Evolutionary conservation across 2,113 vertebrate species (phyloP), one percentile per base, ranked within the genome.

Genomic region (Lagenorhynchus albirostris): DNA sequence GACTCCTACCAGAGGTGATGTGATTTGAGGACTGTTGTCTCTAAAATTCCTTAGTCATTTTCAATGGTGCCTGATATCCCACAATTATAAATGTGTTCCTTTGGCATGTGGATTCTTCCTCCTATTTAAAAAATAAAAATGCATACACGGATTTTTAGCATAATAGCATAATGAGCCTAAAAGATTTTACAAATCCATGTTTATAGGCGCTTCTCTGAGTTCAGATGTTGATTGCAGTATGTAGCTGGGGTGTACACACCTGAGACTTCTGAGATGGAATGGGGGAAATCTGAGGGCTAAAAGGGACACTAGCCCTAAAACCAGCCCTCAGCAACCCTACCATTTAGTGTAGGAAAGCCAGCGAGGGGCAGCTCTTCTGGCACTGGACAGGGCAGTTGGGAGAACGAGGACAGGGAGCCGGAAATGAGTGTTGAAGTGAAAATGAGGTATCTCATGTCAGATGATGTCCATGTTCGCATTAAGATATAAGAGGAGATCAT

Each of bases 201-300:
- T 91, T 73, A 41, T 25, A 36, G 25, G 13, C 33, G 44, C 53
- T 95, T 90, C 41, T 84, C 60, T 74, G n/a, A 89, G 18, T 80
- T 83, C 44, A 74, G 41, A 77, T 67, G 70, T 74, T 60, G 21
- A 50, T 23, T 33, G 53, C 76, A 0, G 29, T 58, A 71, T 23
- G 9, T 15, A 38, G 29, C 6, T 1, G 3, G 47, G 7, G 5
- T 21, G 1, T 17, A 65, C 0, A 1, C 47, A 67, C 1, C 1
- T 4, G 0, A 18, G 29, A 18, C 31, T 81, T 82, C 36, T 65
- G 80, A 41, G 14, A 60, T 10, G 10, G 17, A 58, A 38, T 63
- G 20, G 26, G 26, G 26, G 6, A 58, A 53, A 9, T 44, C 67
- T 74, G 13, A 90, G 17, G 17, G 23, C 53, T 73, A 67, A 82